phyloP scores from a whole-genome alignment of 2,888 invertebrate species.

The Lasius fuliginosus region DNA sequence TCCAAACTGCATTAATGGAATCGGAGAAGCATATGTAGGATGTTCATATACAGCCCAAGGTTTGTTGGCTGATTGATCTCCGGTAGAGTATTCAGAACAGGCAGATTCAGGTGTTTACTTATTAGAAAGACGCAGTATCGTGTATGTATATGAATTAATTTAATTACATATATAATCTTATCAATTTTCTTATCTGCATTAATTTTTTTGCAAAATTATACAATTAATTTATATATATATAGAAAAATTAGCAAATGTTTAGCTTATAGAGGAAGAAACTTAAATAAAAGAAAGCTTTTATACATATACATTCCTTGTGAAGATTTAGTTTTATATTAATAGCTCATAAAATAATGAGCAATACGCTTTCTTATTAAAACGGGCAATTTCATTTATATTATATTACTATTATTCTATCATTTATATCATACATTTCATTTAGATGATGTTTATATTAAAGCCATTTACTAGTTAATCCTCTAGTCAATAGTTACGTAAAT shows the following conservation, averaged over 20 bases:
- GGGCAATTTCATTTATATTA: neutral
- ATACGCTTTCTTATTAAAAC: neutral
- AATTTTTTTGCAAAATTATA: neutral
- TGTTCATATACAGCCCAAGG: constrained; percentile 33
- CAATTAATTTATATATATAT: neutral
- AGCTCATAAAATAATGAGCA: neutral
- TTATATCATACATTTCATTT: neutral
- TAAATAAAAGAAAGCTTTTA: neutral
- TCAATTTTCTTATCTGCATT: neutral
- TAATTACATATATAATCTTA: neutral
- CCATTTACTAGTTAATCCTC: constrained; percentile 19
- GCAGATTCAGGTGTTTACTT: constrained; percentile 34
- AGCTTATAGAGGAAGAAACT: neutral
- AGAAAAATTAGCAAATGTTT: neutral
- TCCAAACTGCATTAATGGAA: constrained; percentile 65
- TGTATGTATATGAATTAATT: neutral
- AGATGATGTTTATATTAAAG: neutral
- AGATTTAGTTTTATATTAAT: neutral
- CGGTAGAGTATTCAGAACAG: constrained; percentile 10
- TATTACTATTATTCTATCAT: neutral
- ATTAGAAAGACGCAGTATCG: neutral
- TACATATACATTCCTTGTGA: neutral
- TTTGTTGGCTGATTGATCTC: constrained; percentile 40
- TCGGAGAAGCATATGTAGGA: constrained; percentile 46
- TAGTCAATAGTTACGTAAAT: constrained; percentile 47